Percentiles rank a stretch among this genome's conserved stretches.
phyloP scores from a whole-genome alignment of 2,888 invertebrate genomes.

The Chrysodeixis includens region DNA sequence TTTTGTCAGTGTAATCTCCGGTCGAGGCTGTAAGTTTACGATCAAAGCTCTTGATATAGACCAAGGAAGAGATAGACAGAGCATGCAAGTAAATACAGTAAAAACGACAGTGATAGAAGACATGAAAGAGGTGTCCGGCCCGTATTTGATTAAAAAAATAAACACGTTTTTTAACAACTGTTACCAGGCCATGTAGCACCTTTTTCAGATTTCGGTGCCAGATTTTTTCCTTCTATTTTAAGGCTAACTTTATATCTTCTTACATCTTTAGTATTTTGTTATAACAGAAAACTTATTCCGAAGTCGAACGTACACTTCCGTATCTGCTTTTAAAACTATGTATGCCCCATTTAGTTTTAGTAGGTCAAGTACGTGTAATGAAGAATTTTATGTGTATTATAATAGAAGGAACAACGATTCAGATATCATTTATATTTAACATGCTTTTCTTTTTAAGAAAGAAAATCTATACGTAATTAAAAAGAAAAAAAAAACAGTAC shows the following conservation, averaged over 20 bases:
- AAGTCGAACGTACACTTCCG: slow-evolving; percentile 38
- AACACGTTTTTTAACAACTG: no score
- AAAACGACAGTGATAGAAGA: slow-evolving; percentile 6
- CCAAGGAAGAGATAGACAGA: background rate
- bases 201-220: no score
- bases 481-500: no score
- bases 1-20: slow-evolving; percentile 7
- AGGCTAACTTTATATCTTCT: no score
- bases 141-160: no score
- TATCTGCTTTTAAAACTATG: slow-evolving; percentile 24
- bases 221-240: no score
- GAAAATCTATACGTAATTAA: no score
- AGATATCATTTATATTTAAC: background rate
- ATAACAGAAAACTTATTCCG: slow-evolving; percentile 7
- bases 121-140: no score
- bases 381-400: background rate
- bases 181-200: no score
- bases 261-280: no score
- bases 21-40: background rate
- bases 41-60: slow-evolving; percentile 3
- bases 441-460: no score
- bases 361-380: slow-evolving; percentile 40
- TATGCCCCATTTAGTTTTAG: slow-evolving; percentile 45
- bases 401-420: background rate
- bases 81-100: slow-evolving; percentile 10